Conservation (phyloP, 2,888 invertebrate species). For the Harpalus rufipes region DNA sequence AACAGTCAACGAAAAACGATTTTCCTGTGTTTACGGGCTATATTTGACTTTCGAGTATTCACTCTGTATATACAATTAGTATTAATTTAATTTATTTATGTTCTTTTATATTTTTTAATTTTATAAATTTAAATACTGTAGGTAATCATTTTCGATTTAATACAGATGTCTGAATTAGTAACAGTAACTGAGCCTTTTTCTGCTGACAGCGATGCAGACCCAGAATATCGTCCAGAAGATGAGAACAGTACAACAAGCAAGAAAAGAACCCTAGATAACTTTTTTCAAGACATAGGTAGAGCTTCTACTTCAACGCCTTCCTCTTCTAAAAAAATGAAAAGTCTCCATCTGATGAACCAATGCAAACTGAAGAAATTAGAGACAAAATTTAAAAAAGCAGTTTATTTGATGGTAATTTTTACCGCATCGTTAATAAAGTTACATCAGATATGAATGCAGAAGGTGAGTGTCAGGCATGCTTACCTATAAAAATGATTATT, state of each 20-base stretch:
- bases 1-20: too few relatives aligned
- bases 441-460: neutral
- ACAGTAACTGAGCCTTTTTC: too few relatives aligned
- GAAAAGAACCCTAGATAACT: neutral
- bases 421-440: neutral
- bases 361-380: slow-evolving; percentile 11
- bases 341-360: neutral
- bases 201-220: too few relatives aligned
- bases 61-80: too few relatives aligned
- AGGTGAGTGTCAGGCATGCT: slow-evolving; percentile 3
- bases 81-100: too few relatives aligned
- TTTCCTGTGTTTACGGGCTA: too few relatives aligned
- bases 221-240: neutral
- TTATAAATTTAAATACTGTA: neutral
- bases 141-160: neutral
- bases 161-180: neutral
- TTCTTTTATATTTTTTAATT: neutral
- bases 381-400: neutral
- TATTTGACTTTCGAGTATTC: too few relatives aligned
- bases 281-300: neutral
- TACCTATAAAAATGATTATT: too few relatives aligned
- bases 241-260: neutral
- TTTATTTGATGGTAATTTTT: slow-evolving; percentile 10
- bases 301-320: slow-evolving; percentile 3
- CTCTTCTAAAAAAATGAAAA: neutral